phyloP scores from a whole-genome alignment of 2,888 invertebrate species.

The Tetranychus truncatus region DNA sequence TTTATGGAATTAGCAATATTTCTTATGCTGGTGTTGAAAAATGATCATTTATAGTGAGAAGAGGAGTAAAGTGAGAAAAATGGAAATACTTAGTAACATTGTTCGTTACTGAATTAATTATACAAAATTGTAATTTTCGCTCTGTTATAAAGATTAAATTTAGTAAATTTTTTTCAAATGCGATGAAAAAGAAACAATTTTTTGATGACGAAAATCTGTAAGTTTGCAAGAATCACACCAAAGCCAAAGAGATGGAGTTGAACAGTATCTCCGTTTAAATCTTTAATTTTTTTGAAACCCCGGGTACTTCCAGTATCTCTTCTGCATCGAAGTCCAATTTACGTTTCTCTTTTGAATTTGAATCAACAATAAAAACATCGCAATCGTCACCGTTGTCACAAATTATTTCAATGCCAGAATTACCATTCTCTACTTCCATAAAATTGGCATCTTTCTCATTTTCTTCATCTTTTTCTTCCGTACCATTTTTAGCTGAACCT shows the following conservation, averaged over 20 bases:
- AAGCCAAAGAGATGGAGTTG: neutral
- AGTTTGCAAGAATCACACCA: too few species aligned
- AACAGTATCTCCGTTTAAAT: neutral
- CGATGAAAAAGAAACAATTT: too few species aligned
- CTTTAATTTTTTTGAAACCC: neutral
- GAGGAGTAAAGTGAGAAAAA: too few species aligned
- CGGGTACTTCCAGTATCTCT: neutral
- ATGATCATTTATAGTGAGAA: too few species aligned
- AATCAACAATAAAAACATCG: neutral
- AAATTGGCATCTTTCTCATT: neutral
- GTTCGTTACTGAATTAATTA: too few species aligned
- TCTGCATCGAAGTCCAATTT: neutral
- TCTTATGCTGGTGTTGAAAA: neutral
- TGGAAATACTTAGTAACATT: too few species aligned
- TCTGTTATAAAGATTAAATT: too few species aligned
- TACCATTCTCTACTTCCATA: neutral
- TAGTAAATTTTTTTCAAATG: too few species aligned
- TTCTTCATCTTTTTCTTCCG: neutral
- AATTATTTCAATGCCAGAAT: neutral
- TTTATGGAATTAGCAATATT: slow-evolving; percentile 4
- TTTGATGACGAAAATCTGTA: too few species aligned
- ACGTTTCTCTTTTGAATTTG: neutral
- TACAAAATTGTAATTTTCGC: too few species aligned
- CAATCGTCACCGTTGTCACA: neutral
- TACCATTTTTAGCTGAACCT: slow-evolving; percentile 2